Evolutionary conservation across 2,888 invertebrate species (phyloP), one percentile per base, ranked within the genome.

Genomic region (Yponomeuta evonymella): DNA sequence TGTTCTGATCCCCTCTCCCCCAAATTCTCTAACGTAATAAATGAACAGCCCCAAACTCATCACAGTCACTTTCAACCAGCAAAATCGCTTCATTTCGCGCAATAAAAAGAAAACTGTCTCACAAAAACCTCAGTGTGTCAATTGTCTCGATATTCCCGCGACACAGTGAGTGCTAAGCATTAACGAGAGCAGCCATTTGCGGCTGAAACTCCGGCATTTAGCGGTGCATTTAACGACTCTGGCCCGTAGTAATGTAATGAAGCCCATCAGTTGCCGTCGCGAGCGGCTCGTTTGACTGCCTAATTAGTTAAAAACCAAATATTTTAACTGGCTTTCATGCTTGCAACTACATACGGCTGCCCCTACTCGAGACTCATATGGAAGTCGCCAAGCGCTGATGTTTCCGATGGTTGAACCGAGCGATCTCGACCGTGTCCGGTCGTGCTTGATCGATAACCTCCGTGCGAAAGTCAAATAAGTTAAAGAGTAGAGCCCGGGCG

Each of bases 251-350:
- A 65, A 65, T 58, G 78, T 81, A 83, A 86, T 83, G 79, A 75
- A 71, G 74, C 75, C 73, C 78, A 81, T 83, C 81, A 73, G 72
- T 80, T 77, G 73, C 73, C 73, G 75, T 73, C 73, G 76, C 76
- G 67, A 74, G 80, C 86, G 85, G 84, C 77, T 71, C 79, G 78
- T 88, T 86, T 84, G 77, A 79, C 75, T 78, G 75, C 79, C 81
- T 83, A 85, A 87, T 89, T 87, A 84, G 81, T 76, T 76, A 75
- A 80, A 69, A 62, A 62, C 30, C 58, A 69, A 69, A 69, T 69
- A 69, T 69, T 69, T 69, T 33, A 30, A 69, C 69, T 33, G 51
- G 30, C 62, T 69, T 69, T 69, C 30, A 69, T 58, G 67, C 51
- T 58, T 58, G 12, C 51, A 30, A 65, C 65, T 33, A 33, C 65